Base-by-base conservation (phyloP, 2,888 invertebrate species). In the Lagria hirta region DNA sequence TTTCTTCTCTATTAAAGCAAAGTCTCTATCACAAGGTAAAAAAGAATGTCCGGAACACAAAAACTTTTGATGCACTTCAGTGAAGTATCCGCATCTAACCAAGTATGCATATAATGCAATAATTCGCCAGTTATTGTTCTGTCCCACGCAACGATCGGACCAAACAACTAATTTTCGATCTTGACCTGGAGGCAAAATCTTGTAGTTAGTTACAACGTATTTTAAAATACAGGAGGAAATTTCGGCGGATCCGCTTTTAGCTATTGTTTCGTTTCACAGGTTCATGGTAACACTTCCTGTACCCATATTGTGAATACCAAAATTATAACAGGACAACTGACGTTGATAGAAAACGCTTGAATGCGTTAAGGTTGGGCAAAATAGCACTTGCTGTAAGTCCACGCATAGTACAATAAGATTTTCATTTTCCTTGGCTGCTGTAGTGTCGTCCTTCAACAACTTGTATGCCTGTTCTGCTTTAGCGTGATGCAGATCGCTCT, bases 321-420 rank as follows among this genome's bases (percentile, higher is more conserved):
- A 38, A 38, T 42, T 42, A 17, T 42, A 42, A 41, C 34, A 41
- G 6, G 42, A 42, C 12, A 42, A 15, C 36, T 42, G 38, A 6
- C 35, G 24, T 16, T 38, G 23, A 24, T 41, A 42, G 37, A 38
- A 40, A 34, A 40, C 37, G n/a, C 37, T 11, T 10, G 14, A 11
- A 16, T 40, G 40, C 3, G 23, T 23, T 11, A 40, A 13, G 13
- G 42, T 36, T 3, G 35, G 40, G 7, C 33, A 16, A 40, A 22
- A 36, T 20, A 35, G 15, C 7, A 36, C 29, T 35, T 37, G 37
- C 12, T 37, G 22, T 13, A 41, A 5, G 14, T 41, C 29, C n/a
- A n/a, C n/a, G n/a, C n/a, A n/a, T n/a, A n/a, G n/a, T n/a, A n/a
- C n/a, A n/a, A n/a, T n/a, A n/a, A n/a, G n/a, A n/a, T n/a, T n/a